These are phyloP conservation scores for Listronotus oregonensis DNA, from an alignment of 1,140 invertebrate genomes.

Conservation along the genomic window DNA sequence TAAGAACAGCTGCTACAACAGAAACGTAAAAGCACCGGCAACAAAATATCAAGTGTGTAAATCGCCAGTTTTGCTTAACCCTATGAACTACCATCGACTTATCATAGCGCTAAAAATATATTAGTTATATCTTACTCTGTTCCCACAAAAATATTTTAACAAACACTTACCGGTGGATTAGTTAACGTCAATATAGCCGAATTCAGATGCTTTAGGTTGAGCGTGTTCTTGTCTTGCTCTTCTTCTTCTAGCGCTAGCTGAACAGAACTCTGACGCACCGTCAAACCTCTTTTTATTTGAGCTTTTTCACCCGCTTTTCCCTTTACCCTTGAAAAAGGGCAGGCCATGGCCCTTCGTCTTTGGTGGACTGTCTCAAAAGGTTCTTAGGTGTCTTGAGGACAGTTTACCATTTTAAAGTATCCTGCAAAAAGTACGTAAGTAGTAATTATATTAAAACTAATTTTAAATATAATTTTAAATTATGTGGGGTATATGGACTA, in stretches of 20 bases:
- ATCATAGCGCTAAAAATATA: no score
- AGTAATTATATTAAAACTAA: slow-evolving; percentile 13
- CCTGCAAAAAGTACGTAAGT: neutral
- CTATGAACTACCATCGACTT: no score
- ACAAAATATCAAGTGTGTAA: no score
- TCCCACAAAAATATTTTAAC: no score
- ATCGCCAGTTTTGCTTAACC: no score
- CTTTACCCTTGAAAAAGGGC: slow-evolving; percentile 46
- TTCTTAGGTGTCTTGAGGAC: neutral
- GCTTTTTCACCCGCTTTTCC: slow-evolving; percentile 40
- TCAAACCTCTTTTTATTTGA: slow-evolving; percentile 48
- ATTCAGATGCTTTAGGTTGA: slow-evolving; percentile 64
- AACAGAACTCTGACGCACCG: slow-evolving; percentile 59
- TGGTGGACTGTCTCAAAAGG: neutral
- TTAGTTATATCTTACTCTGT: no score
- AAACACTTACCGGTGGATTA: slow-evolving; percentile 61
- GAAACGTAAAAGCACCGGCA: no score
- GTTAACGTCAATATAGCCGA: slow-evolving; percentile 63
- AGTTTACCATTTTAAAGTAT: neutral
- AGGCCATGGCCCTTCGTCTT: slow-evolving; percentile 38
- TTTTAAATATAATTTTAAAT: no score
- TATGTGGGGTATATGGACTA: no score
- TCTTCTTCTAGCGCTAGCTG: slow-evolving; percentile 60
- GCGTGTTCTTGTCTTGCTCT: slow-evolving; percentile 60
- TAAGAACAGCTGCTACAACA: no score